A percentile compares a stretch with the other conserved stretches of the same genome.
Conservation (phyloP, 2,113 vertebrate species). For the Gallinago undulata region DNA sequence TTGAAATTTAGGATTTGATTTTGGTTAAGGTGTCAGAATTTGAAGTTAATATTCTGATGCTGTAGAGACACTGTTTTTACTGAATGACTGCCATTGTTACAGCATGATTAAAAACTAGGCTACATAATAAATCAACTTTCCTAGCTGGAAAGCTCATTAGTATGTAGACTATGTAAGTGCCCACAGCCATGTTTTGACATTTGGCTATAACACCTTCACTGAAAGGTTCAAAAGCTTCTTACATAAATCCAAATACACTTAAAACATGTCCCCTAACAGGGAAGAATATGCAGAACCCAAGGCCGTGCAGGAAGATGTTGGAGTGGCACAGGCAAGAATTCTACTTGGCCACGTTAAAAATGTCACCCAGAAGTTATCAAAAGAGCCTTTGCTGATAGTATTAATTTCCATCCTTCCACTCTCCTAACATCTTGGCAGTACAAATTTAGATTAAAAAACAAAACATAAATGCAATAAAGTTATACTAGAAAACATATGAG, state of each 20-base stretch:
- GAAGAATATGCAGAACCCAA: background rate
- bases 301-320: accelerated
- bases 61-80: background rate
- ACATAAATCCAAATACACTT: background rate
- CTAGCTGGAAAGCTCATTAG: conserved; percentile 14
- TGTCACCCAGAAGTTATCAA: background rate
- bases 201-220: background rate
- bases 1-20: background rate
- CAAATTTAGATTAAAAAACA: background rate
- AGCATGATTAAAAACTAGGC: background rate
- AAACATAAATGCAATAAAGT: background rate
- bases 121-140: conserved; percentile 29
- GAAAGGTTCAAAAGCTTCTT: conserved; percentile 20
- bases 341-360: background rate
- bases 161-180: conserved; percentile 1
- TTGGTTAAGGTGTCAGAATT: background rate
- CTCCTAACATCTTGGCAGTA: background rate
- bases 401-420: background rate
- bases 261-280: background rate
- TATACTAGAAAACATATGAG: background rate
- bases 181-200: conserved; percentile 7
- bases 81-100: background rate
- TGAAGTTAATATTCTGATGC: background rate
- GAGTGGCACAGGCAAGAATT: background rate
- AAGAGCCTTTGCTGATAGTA: background rate